Base-by-base conservation (phyloP, 35 echinoderm and acorn worm genomes). In the Holothuria glaberrima region DNA sequence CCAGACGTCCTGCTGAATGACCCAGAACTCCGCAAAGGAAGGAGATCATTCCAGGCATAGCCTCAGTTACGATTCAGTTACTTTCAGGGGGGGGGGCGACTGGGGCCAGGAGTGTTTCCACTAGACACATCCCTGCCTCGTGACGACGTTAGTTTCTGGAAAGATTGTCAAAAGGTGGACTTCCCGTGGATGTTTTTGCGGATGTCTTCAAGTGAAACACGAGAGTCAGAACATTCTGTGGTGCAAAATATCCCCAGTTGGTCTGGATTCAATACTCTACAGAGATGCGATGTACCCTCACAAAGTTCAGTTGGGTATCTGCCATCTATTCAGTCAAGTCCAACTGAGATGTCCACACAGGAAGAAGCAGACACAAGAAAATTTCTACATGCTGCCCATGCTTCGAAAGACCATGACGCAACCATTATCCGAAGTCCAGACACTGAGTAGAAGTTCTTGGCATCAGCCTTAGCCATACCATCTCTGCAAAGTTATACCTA, bases 211-310 rank as follows among this genome's bases (percentile, higher is more conserved):
- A 61, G 16, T 61, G 59, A 61, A 61, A 61, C 28, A 14, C 17
- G 2, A n/a, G 69, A 72, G 22, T 16, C 22, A 32, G 69, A 32
- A 27, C 13, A 27, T 32, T 19, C 16, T n/a, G 29, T 21, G 28
- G 22, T 18, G 24, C 72, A 76, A 76, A 76, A 24, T 32, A 45
- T 76, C 21, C 29, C 72, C 28, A 33, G 72, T 76, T 76, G 72
- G 72, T 76, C 6, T 30, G 72, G 72, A 5, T 76, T 76, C 30
- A 76, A 76, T 76, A 32, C 72, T 67, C 20, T 67, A 21, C 63
- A 67, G 20, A 67, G 63, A 21, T 17, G 20, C 9, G 21, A 67
- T 67, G 13, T 21, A 18, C 63, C 63, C 12, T 9, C 63, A 21
- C 12, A 17, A 21, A 67, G 63, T 67, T 9, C 63, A 67, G 63